A percentile compares a stretch with the other conserved stretches of the same genome.
Evolutionary conservation across 2,888 invertebrate genomes (phyloP).

Genomic region (Nipponacmea schrenckii): DNA sequence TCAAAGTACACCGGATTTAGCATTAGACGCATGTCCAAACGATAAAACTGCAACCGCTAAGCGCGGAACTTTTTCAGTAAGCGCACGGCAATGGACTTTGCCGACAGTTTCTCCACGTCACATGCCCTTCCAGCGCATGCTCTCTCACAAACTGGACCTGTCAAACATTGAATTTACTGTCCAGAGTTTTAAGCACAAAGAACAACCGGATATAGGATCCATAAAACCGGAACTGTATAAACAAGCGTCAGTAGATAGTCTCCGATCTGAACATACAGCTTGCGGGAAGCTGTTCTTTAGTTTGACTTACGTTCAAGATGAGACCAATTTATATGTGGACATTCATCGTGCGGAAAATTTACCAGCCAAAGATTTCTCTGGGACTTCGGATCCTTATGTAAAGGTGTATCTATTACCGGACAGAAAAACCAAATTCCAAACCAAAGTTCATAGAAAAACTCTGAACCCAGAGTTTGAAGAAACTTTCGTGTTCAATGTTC

Average conservation of each 20-base stretch:
- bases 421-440: constrained; percentile 86
- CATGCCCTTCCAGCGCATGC: constrained; percentile 83
- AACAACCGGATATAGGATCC: constrained; percentile 59
- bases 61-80: constrained; percentile 66
- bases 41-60: constrained; percentile 23
- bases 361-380: constrained; percentile 85
- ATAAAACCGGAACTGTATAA: constrained; percentile 71
- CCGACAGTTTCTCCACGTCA: constrained; percentile 85
- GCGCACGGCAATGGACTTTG: constrained; percentile 80
- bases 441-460: constrained; percentile 82
- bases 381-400: constrained; percentile 88
- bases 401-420: constrained; percentile 87
- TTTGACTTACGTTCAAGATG: constrained; percentile 82
- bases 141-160: constrained; percentile 82
- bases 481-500: constrained; percentile 84
- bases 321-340: constrained; percentile 83
- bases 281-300: constrained; percentile 86
- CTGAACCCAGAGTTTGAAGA: constrained; percentile 86
- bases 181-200: constrained; percentile 69
- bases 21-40: constrained; percentile 35
- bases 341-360: constrained; percentile 79
- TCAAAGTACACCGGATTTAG: constrained; percentile 62
- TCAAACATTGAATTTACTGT: constrained; percentile 82
- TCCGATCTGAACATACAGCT: constrained; percentile 52
- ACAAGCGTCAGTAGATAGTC: constrained; percentile 57